Evolutionary conservation across 2,888 invertebrate species (phyloP), one percentile per base, ranked within the genome.

Genomic region (Girardia tigrina): DNA sequence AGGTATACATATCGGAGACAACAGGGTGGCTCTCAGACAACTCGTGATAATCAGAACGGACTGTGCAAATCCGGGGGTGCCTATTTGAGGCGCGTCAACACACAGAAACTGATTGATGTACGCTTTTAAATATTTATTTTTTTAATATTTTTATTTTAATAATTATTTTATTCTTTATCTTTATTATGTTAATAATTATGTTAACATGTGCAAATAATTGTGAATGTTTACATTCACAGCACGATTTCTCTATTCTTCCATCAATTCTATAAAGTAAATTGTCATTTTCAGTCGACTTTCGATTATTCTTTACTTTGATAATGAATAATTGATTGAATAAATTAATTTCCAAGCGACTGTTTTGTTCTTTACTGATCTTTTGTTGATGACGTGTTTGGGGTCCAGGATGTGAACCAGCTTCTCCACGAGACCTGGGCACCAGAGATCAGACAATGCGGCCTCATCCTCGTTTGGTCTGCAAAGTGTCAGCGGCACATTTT

Each of bases 31-130:
- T 86, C 89, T 0, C 92, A 92, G 83, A 86, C 87, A 12, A 87
- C 88, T 79, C 84, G 84, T 28, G 85, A 83, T 6, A 88, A 88
- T 0, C 26, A 26, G 16, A 88, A 87, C 69, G 88, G 88, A 73
- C 83, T 83, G 6, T 88, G 90, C 0, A 88, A 89, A 80, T 91
- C 91, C 72, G 91, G 90, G 0, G 92, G 92, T 0, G 89, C 92
- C 0, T 89, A 88, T 80, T 84, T 92, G 29, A 85, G 92, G 74
- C 86, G 91, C 77, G 89, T 56, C n/a, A 56, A 56, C 56, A 56
- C 56, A 12, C n/a, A 56, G 23, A 56, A 56, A 23, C n/a, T 56
- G 4, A 4, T 56, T 2, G 56, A 56, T 56, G 56, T 56, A 56
- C 20, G n/a, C n/a, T 6, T 36, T 36, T n/a, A n/a, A n/a, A n/a